Conservation (phyloP, 2,888 invertebrate species). For the Ochropleura leucogaster region DNA sequence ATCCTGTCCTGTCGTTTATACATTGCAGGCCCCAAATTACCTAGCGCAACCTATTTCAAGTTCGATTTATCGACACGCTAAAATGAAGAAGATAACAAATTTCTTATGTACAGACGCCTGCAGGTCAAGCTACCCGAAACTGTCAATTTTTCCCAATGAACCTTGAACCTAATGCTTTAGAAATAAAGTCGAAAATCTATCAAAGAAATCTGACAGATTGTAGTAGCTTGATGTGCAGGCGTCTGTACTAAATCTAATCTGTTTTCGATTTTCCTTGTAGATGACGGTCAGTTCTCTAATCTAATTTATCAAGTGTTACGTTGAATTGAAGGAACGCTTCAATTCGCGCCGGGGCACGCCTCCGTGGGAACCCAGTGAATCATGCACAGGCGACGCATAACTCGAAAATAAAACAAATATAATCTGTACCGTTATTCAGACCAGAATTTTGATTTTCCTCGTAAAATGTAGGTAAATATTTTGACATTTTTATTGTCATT, state of each 20-base stretch:
- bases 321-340: slow-evolving; percentile 21
- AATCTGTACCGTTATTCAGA: not conserved
- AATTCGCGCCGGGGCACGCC: slow-evolving; percentile 19
- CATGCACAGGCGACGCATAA: slow-evolving; percentile 28
- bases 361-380: slow-evolving; percentile 41
- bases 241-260: not conserved
- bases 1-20: not conserved
- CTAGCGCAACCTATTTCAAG: not conserved
- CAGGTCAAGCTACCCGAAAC: no score
- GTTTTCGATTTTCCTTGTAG: slow-evolving; percentile 16
- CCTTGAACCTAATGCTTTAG: no score
- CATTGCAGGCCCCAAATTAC: not conserved
- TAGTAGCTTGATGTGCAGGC: no score
- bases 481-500: slow-evolving; percentile 2
- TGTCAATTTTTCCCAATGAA: no score
- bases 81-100: not conserved
- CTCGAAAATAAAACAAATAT: slow-evolving; percentile 20
- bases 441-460: slow-evolving; percentile 26
- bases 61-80: not conserved
- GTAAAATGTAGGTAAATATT: slow-evolving; percentile 9
- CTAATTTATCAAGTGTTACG: slow-evolving; percentile 30
- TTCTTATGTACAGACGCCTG: no score
- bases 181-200: no score
- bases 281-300: not conserved
- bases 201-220: no score